A percentile compares a stretch with the other conserved stretches of the same genome.
phyloP scores from a whole-genome alignment of 2,797 vertebrate species.

The Liparis tanakae region DNA sequence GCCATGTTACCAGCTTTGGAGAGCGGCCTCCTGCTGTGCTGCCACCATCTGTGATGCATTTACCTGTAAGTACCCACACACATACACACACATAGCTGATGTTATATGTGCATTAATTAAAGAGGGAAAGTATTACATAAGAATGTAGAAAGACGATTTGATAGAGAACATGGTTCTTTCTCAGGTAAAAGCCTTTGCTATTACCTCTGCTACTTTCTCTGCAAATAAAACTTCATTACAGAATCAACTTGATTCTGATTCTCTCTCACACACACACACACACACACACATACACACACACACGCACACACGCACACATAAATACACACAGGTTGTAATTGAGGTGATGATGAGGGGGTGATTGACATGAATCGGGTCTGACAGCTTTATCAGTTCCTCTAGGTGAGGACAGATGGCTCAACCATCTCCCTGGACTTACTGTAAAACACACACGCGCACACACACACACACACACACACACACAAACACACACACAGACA shows the following conservation, averaged over 20 bases:
- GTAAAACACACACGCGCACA: conserved; percentile 25
- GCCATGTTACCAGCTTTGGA: conserved; percentile 59
- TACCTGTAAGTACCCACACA: conserved; percentile 63
- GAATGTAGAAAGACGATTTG: background rate
- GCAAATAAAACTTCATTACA: background rate
- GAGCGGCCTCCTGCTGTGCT: conserved; percentile 70
- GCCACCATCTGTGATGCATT: conserved; percentile 33
- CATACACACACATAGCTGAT: conserved; percentile 2
- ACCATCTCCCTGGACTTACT: conserved; percentile 28
- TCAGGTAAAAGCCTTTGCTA: background rate
- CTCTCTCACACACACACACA: conserved; percentile 7
- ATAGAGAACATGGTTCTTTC: background rate
- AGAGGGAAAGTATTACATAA: background rate
- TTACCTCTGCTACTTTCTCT: background rate
- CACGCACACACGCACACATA: conserved; percentile 23
- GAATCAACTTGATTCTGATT: background rate
- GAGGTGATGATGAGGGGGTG: conserved; percentile 63
- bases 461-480: conserved; percentile 1
- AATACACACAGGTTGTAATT: conserved; percentile 45
- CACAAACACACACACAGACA: conserved; percentile 26
- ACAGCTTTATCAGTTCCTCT: conserved; percentile 68
- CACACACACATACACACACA: conserved; percentile 33
- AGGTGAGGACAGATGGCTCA: conserved; percentile 71
- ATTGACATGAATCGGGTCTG: conserved; percentile 54
- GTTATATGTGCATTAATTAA: conserved; percentile 25